Evolutionary conservation across 2,113 vertebrate genomes (phyloP).

Genomic region (Formicarius rufipectus): DNA sequence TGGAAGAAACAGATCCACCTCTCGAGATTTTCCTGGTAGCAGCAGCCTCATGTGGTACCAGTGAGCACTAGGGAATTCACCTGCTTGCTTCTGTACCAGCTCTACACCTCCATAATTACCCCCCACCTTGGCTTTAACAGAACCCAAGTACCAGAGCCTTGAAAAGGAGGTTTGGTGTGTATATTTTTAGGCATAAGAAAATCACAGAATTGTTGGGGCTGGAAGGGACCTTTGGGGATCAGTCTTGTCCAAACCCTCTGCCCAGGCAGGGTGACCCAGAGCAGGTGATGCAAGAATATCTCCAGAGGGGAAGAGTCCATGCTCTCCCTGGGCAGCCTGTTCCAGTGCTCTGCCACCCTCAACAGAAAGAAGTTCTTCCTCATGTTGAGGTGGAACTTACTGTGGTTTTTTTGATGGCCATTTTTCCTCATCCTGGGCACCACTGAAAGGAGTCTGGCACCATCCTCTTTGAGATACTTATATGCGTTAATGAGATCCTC

Average conservation of each 20-base stretch:
- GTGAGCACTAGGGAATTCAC: not conserved
- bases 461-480: not conserved
- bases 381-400: not conserved
- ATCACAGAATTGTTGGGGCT: not conserved
- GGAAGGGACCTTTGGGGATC: not conserved
- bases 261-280: not conserved
- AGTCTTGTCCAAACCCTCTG: not conserved
- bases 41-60: not conserved
- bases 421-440: not conserved
- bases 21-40: not conserved
- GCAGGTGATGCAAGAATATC: not conserved
- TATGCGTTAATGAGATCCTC: not conserved
- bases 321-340: not conserved
- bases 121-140: not conserved
- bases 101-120: not conserved
- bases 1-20: not conserved
- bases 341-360: not conserved
- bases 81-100: not conserved
- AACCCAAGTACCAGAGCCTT: not conserved
- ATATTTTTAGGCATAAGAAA: not conserved
- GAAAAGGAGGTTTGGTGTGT: not conserved
- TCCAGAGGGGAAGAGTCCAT: not conserved
- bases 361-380: not conserved
- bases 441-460: not conserved
- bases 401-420: not conserved